Evolutionary conservation across 2,888 invertebrate genomes (phyloP), one percentile per base, ranked within the genome.

Genomic region (Polylopha cassiicola): DNA sequence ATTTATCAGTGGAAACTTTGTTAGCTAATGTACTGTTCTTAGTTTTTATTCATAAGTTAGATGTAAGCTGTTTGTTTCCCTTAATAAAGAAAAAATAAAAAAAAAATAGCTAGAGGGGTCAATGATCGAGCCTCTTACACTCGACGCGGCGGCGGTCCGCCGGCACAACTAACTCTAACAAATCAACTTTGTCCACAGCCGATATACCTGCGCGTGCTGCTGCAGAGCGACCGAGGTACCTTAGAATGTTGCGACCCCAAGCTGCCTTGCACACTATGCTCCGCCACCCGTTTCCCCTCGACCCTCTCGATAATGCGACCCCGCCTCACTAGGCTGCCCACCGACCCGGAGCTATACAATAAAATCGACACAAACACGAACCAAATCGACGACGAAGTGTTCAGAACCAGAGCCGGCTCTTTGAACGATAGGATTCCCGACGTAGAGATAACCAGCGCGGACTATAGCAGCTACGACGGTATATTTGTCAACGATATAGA

Each of bases 171-270:
- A 22, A 22, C 18, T 29, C 2, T 30, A 22, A 37, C 34, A 42
- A n/a, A n/a, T n/a, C n/a, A n/a, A n/a, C 50, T 55, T 51, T 45
- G 52, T 58, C 48, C 42, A 39, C 91, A 94, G 94, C 94, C 94
- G 61, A 92, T 94, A 77, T 93, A 90, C 87, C 87, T 93, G 57
- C 89, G 89, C 65, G 87, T 91, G 79, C 82, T 88, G 75, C 88
- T 94, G 56, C 88, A 88, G 65, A 82, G 87, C 64, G 90, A 91
- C 70, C 88, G 93, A 93, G 94, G 94, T 93, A 93, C 85, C 75
- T 78, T 90, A 73, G 78, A 82, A 65, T 90, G 91, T 79, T 87
- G 88, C 88, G 81, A 85, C 74, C 65, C 74, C 55, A 73, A 70
- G 51, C 62, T 67, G 48, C 67, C 73, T 15, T 71, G 73, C 61